Evolutionary conservation across 2,888 invertebrate species (phyloP), one percentile per base, ranked within the genome.

Genomic region (Trichogramma evanescens): DNA sequence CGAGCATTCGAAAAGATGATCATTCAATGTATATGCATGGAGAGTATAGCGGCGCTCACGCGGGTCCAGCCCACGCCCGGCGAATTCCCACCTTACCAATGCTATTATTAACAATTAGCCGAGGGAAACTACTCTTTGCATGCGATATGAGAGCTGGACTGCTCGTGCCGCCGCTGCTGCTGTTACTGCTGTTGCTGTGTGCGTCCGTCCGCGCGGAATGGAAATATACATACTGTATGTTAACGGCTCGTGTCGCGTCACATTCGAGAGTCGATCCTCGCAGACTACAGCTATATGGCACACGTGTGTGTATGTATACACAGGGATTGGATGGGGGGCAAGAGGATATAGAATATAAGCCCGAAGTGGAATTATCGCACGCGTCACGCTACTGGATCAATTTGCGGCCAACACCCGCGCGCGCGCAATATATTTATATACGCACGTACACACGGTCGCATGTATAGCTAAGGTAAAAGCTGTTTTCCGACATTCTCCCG

Each of bases 61-160:
- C 41, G 49, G 41, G 51, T 50, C 50, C 50, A 52, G 63, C 55
- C 64, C 59, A 55, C 56, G 61, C 62, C 58, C 58, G 71, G 69
- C 69, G 73, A 77, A 78, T 78, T 78, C 76, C 77, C 77, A 77
- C 77, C 76, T 77, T 76, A 76, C 77, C 77, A 76, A 77, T 77
- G 76, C 77, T 76, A 78, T 77, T 77, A 78, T 77, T 77, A 78
- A 77, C 77, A 77, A 77, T 77, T 77, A 77, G 74, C 74, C 73
- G 72, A 73, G 72, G 72, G 74, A 75, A 77, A 76, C 76, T 76
- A 76, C 76, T 77, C 75, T 77, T 76, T 78, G 77, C 77, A 77
- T 78, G 74, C 72, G 70, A 73, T 75, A 77, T 75, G 72, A 72
- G 70, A 61, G 68, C 69, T 68, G 53, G 9, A 26, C 13, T 8